These are phyloP conservation scores for Pteropus rufus DNA, from an alignment of 2,797 vertebrate genomes.

Conservation along the genomic window DNA sequence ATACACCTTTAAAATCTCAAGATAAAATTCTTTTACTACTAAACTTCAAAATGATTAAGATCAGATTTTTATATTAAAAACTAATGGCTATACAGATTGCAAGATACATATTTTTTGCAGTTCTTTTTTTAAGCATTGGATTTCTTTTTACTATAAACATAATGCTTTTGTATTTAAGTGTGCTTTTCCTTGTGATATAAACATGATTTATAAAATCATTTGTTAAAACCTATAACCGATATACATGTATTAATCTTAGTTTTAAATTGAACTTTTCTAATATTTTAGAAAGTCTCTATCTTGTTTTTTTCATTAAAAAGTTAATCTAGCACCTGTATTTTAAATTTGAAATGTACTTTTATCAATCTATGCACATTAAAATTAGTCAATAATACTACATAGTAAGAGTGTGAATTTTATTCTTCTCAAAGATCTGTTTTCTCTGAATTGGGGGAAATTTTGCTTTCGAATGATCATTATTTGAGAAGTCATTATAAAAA, in stretches of 20 bases:
- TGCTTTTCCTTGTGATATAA: background rate
- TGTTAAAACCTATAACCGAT: background rate
- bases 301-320: background rate
- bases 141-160: background rate
- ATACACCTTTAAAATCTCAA: background rate
- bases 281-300: background rate
- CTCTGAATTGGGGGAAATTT: background rate
- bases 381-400: background rate
- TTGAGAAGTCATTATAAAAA: background rate
- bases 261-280: slow-evolving; percentile 25
- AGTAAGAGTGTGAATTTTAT: background rate
- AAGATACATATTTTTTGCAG: background rate
- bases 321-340: background rate
- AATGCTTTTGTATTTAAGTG: background rate
- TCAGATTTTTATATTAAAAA: slow-evolving; percentile 35
- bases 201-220: background rate
- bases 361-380: background rate
- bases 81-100: background rate
- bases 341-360: slow-evolving; percentile 19
- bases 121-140: background rate
- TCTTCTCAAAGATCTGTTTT: background rate
- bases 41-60: background rate
- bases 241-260: background rate
- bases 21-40: background rate
- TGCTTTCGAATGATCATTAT: background rate